Evolutionary conservation across 1,140 invertebrate species (phyloP).

Genomic region (Drosophila subobscura): DNA sequence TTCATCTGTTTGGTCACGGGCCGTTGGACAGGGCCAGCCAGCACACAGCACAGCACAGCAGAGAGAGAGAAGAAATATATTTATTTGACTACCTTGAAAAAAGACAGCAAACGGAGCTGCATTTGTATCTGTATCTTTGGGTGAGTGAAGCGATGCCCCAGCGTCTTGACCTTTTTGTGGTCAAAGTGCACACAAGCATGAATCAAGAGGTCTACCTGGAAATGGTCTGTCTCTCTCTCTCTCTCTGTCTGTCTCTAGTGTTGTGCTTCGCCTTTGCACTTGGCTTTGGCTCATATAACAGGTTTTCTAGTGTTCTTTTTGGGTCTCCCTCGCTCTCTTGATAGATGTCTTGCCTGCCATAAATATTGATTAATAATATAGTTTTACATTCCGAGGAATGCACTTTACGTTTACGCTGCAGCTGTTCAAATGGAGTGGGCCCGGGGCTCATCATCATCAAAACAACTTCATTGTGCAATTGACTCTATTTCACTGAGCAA

Average conservation of each 20-base stretch:
- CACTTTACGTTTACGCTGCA: constrained; percentile 20
- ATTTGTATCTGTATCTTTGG: constrained; percentile 50
- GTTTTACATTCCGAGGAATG: constrained; percentile 64
- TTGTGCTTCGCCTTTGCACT: constrained; percentile 52
- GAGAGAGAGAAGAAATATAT: constrained; percentile 42
- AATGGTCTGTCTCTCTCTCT: constrained; percentile 35
- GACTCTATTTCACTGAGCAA: constrained; percentile 19
- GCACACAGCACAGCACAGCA: constrained; percentile 3
- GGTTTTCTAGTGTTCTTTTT: constrained; percentile 58
- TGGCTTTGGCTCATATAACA: constrained; percentile 55
- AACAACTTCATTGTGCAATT: constrained; percentile 78
- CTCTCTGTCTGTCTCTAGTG: neutral
- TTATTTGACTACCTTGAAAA: constrained; percentile 51
- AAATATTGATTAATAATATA: constrained; percentile 81
- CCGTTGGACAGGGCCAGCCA: constrained; percentile 53
- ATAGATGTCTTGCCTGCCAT: constrained; percentile 70
- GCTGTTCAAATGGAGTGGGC: constrained; percentile 47
- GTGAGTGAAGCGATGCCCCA: too few relatives aligned
- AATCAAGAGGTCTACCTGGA: constrained; percentile 57
- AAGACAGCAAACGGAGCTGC: constrained; percentile 6
- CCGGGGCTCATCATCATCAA: constrained; percentile 53
- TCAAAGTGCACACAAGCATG: constrained; percentile 81
- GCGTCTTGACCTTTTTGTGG: constrained; percentile 78
- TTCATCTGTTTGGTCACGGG: constrained; percentile 69
- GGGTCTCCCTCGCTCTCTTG: constrained; percentile 44